Conservation (phyloP, 2,113 vertebrate species). For the Notiomystis cincta region DNA sequence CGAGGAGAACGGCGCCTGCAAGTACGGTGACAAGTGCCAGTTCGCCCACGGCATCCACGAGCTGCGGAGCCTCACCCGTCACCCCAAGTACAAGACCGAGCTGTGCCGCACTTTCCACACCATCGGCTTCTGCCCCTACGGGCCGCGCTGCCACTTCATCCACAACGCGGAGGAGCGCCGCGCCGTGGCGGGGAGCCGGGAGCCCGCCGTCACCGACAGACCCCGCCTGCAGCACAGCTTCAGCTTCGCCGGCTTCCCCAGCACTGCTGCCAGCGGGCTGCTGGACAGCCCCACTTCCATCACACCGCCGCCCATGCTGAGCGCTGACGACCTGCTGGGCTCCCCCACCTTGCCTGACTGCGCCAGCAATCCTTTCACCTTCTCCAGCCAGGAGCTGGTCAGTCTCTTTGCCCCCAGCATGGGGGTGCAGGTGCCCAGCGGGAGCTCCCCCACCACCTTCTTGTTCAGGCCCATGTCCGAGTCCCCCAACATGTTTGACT, state of each 20-base stretch:
- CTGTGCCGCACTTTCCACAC: conserved; percentile 99
- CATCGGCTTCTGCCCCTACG: conserved; percentile 96
- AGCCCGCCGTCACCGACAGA: conserved; percentile 81
- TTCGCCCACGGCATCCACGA: conserved; percentile 96
- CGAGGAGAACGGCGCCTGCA: conserved; percentile 96
- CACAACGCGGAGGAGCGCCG: conserved; percentile 96
- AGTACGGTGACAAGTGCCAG: conserved; percentile 98
- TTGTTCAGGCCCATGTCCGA: conserved; percentile 91
- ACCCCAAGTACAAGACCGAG: conserved; percentile 99
- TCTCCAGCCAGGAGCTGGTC: conserved; percentile 98
- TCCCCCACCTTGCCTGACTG: conserved; percentile 83
- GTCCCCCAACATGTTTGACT: conserved; percentile 90
- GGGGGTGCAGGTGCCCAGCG: conserved; percentile 77
- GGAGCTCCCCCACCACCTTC: conserved; percentile 84
- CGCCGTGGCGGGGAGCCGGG: conserved; percentile 78
- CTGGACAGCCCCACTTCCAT: conserved; percentile 97
- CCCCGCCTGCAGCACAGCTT: conserved; percentile 98
- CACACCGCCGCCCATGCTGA: conserved; percentile 93
- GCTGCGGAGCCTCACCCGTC: conserved; percentile 94
- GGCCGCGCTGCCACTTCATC: conserved; percentile 98
- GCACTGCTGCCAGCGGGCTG: conserved; percentile 80
- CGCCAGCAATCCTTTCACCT: conserved; percentile 96
- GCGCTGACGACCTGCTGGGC: conserved; percentile 83
- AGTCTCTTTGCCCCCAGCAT: conserved; percentile 91
- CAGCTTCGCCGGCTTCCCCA: conserved; percentile 93